phyloP scores from a whole-genome alignment of 2,113 vertebrate genomes.

The Phalacrocorax carbo region DNA sequence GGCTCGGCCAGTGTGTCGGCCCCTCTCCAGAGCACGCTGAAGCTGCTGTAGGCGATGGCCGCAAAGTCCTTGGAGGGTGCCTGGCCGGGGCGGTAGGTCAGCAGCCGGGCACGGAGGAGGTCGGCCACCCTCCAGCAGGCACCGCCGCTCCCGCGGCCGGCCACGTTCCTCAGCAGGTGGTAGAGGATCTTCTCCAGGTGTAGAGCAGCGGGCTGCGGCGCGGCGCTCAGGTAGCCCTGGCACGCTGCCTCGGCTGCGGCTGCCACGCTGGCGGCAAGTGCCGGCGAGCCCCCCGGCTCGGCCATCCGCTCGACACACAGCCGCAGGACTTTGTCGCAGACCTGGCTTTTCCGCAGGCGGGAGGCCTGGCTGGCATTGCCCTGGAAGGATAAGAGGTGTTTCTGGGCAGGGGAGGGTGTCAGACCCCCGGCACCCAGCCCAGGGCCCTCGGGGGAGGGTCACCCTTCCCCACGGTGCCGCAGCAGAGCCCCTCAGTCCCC shows the following conservation, averaged over 20 bases:
- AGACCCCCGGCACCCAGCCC: not conserved
- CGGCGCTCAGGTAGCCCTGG: constrained; percentile 68
- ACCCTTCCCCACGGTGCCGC: too few relatives aligned
- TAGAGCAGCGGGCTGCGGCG: constrained; percentile 56
- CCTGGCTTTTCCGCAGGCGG: constrained; percentile 58
- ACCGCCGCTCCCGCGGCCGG: constrained; percentile 8
- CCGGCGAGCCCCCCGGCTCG: not conserved
- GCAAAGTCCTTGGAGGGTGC: constrained; percentile 64
- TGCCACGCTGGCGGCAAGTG: constrained; percentile 61
- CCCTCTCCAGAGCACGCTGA: constrained; percentile 81
- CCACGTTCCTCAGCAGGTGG: constrained; percentile 81
- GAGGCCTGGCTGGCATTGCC: constrained; percentile 11
- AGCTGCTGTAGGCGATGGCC: constrained; percentile 75
- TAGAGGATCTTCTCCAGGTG: constrained; percentile 92
- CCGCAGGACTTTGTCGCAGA: constrained; percentile 83
- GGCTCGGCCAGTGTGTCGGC: not conserved
- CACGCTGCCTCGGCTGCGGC: constrained; percentile 78
- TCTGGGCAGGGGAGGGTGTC: not conserved
- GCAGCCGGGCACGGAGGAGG: constrained; percentile 76
- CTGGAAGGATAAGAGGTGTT: not conserved
- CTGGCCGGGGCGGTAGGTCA: not conserved
- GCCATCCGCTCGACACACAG: constrained; percentile 83
- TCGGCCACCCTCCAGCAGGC: constrained; percentile 57
- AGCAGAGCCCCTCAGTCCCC: too few relatives aligned
- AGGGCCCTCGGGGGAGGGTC: too few relatives aligned